Evolutionary conservation across 1,140 invertebrate genomes (phyloP).

Genomic region (Drosophila punjabiensis): DNA sequence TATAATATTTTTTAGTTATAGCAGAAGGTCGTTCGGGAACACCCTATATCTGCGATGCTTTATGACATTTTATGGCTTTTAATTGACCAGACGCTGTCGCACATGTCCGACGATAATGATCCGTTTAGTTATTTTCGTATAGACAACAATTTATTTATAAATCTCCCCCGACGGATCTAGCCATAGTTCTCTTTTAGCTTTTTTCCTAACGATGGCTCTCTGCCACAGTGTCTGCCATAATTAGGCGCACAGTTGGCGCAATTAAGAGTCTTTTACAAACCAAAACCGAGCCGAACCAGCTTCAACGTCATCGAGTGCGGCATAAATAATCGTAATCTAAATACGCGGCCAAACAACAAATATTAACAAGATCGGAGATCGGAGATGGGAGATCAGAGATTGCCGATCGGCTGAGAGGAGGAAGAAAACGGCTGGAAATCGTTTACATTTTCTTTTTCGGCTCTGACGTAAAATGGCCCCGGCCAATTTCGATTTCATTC

Average conservation of each 20-base stretch:
- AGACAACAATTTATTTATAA: constrained; percentile 59
- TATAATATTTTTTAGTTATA: background rate
- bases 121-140: constrained; percentile 55
- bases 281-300: background rate
- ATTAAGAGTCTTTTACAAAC: constrained; percentile 47
- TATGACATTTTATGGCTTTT: constrained; percentile 57
- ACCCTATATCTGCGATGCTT: constrained; percentile 44
- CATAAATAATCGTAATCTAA: constrained; percentile 76
- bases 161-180: constrained; percentile 29
- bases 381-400: background rate
- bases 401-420: constrained; percentile 15
- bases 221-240: constrained; percentile 71
- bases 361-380: constrained; percentile 46
- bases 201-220: constrained; percentile 18
- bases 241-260: constrained; percentile 63
- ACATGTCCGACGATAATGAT: constrained; percentile 51
- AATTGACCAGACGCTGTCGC: constrained; percentile 54
- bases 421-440: constrained; percentile 38
- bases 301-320: constrained; percentile 59
- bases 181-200: constrained; percentile 11
- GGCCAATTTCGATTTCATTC: constrained; percentile 74
- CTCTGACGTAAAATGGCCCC: constrained; percentile 51
- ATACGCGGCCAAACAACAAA: constrained; percentile 57
- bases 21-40: background rate
- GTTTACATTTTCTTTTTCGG: constrained; percentile 41